phyloP scores from a whole-genome alignment of 2,888 invertebrate species.

The Venusia cambrica region DNA sequence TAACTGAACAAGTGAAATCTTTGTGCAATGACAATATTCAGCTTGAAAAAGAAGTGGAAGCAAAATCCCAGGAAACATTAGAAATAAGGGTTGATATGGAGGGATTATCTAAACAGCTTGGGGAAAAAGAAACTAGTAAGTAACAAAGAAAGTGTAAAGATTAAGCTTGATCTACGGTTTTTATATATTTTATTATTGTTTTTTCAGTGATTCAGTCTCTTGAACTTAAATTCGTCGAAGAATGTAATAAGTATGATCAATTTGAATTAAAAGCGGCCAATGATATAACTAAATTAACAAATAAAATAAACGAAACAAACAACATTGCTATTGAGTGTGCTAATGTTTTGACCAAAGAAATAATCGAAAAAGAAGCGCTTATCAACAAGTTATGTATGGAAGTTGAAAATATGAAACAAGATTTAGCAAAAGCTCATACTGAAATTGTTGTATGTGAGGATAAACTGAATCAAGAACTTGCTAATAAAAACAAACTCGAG shows the following conservation, averaged over 20 bases:
- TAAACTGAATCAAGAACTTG: constrained; percentile 36
- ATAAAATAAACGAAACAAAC: constrained; percentile 40
- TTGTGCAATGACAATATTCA: constrained; percentile 35
- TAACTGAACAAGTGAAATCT: constrained; percentile 31
- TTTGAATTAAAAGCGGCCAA: constrained; percentile 39
- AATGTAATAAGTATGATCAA: constrained; percentile 38
- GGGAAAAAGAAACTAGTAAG: constrained; percentile 40
- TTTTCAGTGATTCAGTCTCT: constrained; percentile 41
- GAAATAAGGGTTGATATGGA: constrained; percentile 35
- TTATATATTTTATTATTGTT: constrained; percentile 2
- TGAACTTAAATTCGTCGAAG: constrained; percentile 37
- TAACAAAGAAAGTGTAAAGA: too few species aligned
- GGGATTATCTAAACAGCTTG: constrained; percentile 29
- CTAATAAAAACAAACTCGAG: constrained; percentile 38
- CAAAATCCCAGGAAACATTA: constrained; percentile 33
- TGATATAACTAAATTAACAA: constrained; percentile 40
- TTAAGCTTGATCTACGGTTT: too few species aligned
- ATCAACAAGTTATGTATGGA: constrained; percentile 37
- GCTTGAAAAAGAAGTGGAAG: constrained; percentile 32
- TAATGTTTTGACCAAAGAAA: constrained; percentile 30
- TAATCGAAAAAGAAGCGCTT: constrained; percentile 33
- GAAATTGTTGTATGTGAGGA: constrained; percentile 33
- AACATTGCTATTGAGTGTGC: constrained; percentile 12
- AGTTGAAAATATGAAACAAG: constrained; percentile 33
- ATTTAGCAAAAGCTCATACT: constrained; percentile 29